Evolutionary conservation across 2,113 vertebrate species (phyloP), one percentile per base, ranked within the genome.

Genomic region (Tinamus guttatus): DNA sequence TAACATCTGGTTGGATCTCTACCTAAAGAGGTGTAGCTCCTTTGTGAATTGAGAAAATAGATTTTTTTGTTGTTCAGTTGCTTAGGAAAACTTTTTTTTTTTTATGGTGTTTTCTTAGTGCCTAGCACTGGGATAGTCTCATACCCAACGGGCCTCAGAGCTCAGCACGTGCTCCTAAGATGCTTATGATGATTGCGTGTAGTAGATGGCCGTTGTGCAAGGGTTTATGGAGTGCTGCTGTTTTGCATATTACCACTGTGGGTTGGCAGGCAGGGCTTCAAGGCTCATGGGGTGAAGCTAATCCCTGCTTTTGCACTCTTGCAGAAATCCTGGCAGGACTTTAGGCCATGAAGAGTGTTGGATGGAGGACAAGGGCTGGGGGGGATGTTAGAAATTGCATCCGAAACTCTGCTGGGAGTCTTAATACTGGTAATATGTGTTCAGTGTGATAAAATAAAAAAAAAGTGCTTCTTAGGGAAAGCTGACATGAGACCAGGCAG

Each of bases 311-410:
- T 76, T 93, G 90, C 64, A 27, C 80, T 90, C 81, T 45, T 81
- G 86, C 81, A 92, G 83, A 87, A 93, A 93, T 93, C 41, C 76
- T 90, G 92, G 56, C 76, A 95, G 73, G 73, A 51, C 45, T 63
- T 65, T 6, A 67, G 64, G 68, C 85, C 5, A 2, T 41, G 54
- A 81, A 45, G 80, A 81, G 77, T 83, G 68, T 2, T 81, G 80
- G 92, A 92, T 67, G 56, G 36, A 80, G 54, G 81, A 85, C 30
- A 74, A 54, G 36, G 38, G 30, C 11, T 13, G 10, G 38, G 16
- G 19, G 19, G 65, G 41, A 92, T 77, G 65, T 78, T 94, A 85
- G 69, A 89, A 94, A 87, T 34, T 68, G 81, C 38, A 76, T 87
- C 79, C 78, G 80, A 78, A 65, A 32, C 80, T 81, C 86, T 79